Evolutionary conservation across 1,140 invertebrate species (phyloP).

Genomic region (Drosophila santomea): DNA sequence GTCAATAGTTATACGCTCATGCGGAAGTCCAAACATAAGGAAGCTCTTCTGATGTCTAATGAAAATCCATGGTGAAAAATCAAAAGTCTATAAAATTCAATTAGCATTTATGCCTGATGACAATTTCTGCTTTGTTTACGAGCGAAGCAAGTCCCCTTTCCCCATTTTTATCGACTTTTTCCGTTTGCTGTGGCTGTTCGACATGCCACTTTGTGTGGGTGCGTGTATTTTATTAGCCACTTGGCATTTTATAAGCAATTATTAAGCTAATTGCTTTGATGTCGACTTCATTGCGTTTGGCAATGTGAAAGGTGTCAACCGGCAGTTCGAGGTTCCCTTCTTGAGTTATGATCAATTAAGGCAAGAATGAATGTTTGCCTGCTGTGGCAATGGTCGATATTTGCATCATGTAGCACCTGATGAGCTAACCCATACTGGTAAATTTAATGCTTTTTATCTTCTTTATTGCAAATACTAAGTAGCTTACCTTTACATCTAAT

Average conservation of each 20-base stretch:
- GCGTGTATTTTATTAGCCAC: constrained; percentile 34
- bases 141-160: not conserved
- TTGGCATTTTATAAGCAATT: constrained; percentile 34
- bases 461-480: not conserved
- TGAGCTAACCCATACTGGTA: not conserved
- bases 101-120: constrained; percentile 57
- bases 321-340: constrained; percentile 13
- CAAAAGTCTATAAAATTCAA: constrained; percentile 68
- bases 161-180: not conserved
- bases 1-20: constrained; percentile 31
- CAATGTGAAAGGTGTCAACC: constrained; percentile 17
- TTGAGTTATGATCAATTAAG: constrained; percentile 13
- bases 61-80: constrained; percentile 54
- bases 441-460: not conserved
- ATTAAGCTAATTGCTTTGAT: constrained; percentile 26
- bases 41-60: constrained; percentile 50
- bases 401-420: constrained; percentile 1
- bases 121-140: constrained; percentile 44
- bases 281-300: constrained; percentile 13
- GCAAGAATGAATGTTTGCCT: constrained; percentile 1
- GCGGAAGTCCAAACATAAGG: constrained; percentile 61
- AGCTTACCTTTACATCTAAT: too few relatives aligned
- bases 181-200: not conserved
- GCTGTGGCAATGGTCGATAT: constrained; percentile 19
- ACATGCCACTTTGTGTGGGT: constrained; percentile 27